phyloP scores from a whole-genome alignment of 2,797 vertebrate species.

The Pangasius macronema region DNA sequence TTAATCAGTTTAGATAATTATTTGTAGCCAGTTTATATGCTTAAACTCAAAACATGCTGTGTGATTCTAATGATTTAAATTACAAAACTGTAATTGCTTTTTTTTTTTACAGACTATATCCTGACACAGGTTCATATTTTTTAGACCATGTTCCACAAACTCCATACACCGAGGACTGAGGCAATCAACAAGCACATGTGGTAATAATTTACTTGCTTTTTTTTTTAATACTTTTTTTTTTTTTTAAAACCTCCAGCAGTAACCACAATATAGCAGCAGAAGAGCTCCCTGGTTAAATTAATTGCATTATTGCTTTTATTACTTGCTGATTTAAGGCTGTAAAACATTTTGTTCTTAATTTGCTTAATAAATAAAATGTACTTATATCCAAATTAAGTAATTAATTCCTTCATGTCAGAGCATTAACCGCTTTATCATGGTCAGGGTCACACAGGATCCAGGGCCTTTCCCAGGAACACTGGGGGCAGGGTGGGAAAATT shows the following conservation, averaged over 20 bases:
- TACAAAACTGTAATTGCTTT: not conserved
- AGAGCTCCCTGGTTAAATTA: not conserved
- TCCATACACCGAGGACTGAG: not conserved
- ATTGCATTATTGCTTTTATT: not conserved
- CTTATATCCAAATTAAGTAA: not conserved
- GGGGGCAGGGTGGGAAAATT: not conserved
- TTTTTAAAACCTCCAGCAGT: not conserved
- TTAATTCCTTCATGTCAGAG: not conserved
- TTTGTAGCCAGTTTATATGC: not conserved
- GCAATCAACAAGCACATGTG: not conserved
- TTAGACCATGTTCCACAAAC: not conserved
- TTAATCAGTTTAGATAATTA: not conserved
- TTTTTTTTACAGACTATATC: not conserved
- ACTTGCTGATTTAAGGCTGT: not conserved
- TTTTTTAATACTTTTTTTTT: not conserved
- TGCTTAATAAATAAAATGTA: not conserved
- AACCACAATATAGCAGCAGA: not conserved
- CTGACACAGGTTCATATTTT: not conserved
- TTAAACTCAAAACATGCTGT: not conserved
- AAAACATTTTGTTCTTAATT: not conserved
- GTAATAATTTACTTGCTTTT: not conserved
- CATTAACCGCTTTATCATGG: not conserved
- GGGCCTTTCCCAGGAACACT: not conserved
- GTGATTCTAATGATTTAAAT: not conserved
- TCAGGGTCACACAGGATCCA: not conserved